phyloP scores from a whole-genome alignment of 2,113 vertebrate species.

The Eidolon helvum region DNA sequence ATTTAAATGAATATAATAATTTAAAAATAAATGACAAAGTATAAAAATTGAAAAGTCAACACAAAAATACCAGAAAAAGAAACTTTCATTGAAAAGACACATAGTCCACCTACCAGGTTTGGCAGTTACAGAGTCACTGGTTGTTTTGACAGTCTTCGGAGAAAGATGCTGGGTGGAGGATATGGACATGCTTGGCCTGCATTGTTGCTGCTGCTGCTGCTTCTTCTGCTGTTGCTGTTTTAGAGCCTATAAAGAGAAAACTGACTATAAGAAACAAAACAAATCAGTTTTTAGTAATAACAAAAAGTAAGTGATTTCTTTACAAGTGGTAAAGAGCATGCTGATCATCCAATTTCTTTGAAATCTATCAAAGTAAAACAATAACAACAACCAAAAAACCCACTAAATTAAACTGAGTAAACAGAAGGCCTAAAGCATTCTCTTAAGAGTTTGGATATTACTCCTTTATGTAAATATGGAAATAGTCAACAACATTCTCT shows the following conservation, averaged over 20 bases:
- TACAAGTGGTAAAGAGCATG: constrained; percentile 24
- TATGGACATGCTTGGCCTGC: constrained; percentile 88
- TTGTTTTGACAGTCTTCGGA: constrained; percentile 91
- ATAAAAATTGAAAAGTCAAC: neutral
- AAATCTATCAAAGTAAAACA: constrained; percentile 11
- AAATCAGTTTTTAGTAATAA: constrained; percentile 19
- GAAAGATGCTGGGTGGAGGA: constrained; percentile 89
- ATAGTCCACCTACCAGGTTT: constrained; percentile 85
- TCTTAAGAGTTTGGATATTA: neutral
- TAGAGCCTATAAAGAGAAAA: constrained; percentile 86
- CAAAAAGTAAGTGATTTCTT: constrained; percentile 14
- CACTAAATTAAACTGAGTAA: neutral
- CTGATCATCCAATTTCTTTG: neutral
- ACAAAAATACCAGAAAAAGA: neutral
- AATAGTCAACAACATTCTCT: neutral
- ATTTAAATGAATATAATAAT: neutral
- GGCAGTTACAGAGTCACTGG: constrained; percentile 80
- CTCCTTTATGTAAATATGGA: neutral
- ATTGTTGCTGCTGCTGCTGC: constrained; percentile 87
- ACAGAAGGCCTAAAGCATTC: neutral
- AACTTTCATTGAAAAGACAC: neutral
- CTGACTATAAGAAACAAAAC: constrained; percentile 53
- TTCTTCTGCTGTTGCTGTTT: constrained; percentile 95
- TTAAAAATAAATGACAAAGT: neutral
- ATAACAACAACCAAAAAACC: neutral